Conservation (phyloP, 2,113 vertebrate species). For the Oreochromis niloticus region DNA sequence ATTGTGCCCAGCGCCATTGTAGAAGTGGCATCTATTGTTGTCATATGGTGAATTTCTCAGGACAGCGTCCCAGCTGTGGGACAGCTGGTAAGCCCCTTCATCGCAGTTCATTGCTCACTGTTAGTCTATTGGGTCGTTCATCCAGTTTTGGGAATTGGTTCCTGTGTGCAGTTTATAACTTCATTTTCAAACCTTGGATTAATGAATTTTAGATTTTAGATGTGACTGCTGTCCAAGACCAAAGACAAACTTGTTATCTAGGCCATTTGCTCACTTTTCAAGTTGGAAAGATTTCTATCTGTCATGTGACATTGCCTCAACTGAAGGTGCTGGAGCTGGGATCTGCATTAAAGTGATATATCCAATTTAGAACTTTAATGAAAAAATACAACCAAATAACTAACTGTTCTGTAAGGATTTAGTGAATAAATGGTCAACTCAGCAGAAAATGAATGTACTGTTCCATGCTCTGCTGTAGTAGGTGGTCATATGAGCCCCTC, state of each 20-base stretch:
- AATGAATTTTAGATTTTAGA: neutral
- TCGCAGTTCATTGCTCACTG: neutral
- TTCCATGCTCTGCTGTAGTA: neutral
- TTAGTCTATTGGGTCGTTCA: neutral
- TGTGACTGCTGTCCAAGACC: neutral
- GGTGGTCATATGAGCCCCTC: neutral
- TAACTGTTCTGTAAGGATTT: neutral
- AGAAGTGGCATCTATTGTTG: neutral
- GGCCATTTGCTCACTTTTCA: neutral
- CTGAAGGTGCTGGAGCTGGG: neutral
- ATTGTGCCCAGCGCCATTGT: conserved; percentile 1
- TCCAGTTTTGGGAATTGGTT: neutral
- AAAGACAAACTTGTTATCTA: neutral
- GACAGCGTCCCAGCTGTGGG: conserved; percentile 38
- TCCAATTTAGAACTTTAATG: neutral
- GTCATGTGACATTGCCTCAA: neutral
- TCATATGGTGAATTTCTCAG: conserved; percentile 16
- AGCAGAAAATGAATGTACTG: neutral
- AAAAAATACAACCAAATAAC: neutral
- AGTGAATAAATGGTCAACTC: neutral
- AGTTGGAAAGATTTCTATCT: neutral
- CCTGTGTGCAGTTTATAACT: neutral
- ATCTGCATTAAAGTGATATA: neutral
- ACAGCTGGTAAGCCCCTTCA: conserved; percentile 32
- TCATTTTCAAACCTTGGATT: neutral